Evolutionary conservation across 2,888 invertebrate genomes (phyloP), one percentile per base, ranked within the genome.

Genomic region (Dysmachus trigonus): DNA sequence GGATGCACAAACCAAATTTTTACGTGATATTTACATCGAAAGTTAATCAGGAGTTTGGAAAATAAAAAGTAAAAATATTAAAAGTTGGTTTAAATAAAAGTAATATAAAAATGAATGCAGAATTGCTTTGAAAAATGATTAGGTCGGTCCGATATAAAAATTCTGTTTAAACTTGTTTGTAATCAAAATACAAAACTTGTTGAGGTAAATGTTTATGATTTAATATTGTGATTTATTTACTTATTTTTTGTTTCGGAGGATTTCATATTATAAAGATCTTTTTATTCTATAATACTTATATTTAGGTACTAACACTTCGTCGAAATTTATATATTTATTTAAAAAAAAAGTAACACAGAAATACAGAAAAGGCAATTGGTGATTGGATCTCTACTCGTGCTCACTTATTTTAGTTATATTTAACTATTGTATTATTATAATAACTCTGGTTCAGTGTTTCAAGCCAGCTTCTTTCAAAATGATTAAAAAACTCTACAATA

Each of bases 21-120:
- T 79, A 79, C n/a, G 79, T 79, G 53, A 82, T 71, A 82, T 82
- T 82, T 82, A 82, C 82, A 82, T 62, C 30, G 35, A 82, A 82
- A n/a, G 35, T 35, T 62, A 82, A 35, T n/a, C 18, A 82, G 13
- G 15, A 79, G 13, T 62, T 62, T 22, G 3, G 27, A 62, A 62
- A 51, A 51, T 15, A 18, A 27, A 62, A 62, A 62, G 18, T 62
- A 22, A 62, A 27, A 22, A 2, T 62, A 27, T 62, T 7, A 41
- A 51, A 79, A 5, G 18, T 38, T 38, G 76, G 47, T 79, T 53
- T 10, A 51, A 62, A 62, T 62, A 27, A 82, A 62, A 35, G 5
- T 33, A n/a, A n/a, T n/a, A n/a, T n/a, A 35, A 35, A 6, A 82
- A 62, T 31, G 0, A 82, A 82, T 51, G 22, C 10, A 10, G 10